Evolutionary conservation across 2,797 vertebrate species (phyloP).

Genomic region (Manis javanica): DNA sequence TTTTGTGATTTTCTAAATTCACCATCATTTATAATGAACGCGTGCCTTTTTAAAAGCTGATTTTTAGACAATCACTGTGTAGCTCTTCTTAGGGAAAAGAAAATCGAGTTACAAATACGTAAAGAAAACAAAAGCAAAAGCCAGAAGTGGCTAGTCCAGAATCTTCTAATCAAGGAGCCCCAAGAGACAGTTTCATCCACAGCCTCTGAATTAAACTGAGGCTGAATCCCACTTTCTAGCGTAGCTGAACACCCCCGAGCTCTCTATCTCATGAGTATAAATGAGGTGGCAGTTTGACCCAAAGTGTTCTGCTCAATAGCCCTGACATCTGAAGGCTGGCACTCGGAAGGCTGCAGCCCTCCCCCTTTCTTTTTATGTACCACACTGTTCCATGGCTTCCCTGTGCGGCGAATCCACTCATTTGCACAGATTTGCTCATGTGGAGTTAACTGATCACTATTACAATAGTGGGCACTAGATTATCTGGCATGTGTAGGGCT

Average conservation of each 20-base stretch:
- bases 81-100: not conserved
- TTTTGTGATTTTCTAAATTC: conserved; percentile 37
- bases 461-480: not conserved
- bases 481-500: not conserved
- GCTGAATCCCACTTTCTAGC: not conserved
- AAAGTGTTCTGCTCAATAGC: not conserved
- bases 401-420: not conserved
- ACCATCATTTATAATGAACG: not conserved
- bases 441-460: not conserved
- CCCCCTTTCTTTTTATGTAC: not conserved
- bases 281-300: not conserved
- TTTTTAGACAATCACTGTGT: not conserved
- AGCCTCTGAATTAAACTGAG: not conserved
- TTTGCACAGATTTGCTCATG: not conserved
- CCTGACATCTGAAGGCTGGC: too few species aligned
- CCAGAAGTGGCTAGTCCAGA: not conserved
- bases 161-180: not conserved
- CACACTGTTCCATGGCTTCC: not conserved
- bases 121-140: not conserved
- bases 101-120: not conserved
- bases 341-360: not conserved
- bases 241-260: not conserved
- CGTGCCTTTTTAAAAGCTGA: not conserved
- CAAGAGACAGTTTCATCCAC: not conserved
- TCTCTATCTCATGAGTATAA: not conserved